A percentile compares a stretch with the other conserved stretches of the same genome.
Evolutionary conservation across 2,113 vertebrate species (phyloP).

Genomic region (Tichodroma muraria): DNA sequence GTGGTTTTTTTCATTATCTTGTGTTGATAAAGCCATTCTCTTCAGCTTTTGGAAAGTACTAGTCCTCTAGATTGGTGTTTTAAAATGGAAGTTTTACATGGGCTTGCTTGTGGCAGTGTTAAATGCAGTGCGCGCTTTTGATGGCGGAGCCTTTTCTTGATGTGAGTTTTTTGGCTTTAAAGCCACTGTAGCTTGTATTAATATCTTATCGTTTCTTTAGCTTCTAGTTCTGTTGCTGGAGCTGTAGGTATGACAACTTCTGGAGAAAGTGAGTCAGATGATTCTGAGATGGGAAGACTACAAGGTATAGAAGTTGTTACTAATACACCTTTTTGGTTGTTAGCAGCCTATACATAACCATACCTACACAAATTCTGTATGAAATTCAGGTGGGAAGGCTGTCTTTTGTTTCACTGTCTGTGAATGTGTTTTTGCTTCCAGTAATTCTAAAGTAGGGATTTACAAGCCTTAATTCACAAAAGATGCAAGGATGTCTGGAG

Average conservation of each 20-base stretch:
- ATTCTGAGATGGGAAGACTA: slow-evolving; percentile 98
- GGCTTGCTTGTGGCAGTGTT: neutral
- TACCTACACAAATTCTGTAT: neutral
- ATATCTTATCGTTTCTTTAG: slow-evolving; percentile 57
- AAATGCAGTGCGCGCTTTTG: neutral
- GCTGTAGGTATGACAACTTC: slow-evolving; percentile 98
- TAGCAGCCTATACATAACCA: neutral
- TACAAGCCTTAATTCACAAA: neutral
- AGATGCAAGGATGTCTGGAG: neutral
- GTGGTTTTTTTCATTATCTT: neutral
- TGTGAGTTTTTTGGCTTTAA: neutral
- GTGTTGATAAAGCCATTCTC: neutral
- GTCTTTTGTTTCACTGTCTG: neutral
- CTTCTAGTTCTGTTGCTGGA: slow-evolving; percentile 97
- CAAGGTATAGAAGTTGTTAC: slow-evolving; percentile 80
- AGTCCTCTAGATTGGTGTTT: neutral
- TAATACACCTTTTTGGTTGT: neutral
- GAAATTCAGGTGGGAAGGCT: neutral
- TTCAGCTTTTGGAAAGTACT: neutral
- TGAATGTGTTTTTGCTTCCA: neutral
- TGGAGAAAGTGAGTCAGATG: slow-evolving; percentile 98
- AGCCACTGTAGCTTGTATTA: neutral
- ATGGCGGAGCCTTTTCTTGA: neutral
- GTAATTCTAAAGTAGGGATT: neutral
- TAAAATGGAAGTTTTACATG: neutral